Evolutionary conservation across 2,113 vertebrate species (phyloP).

Genomic region (Nerophis ophidion): DNA sequence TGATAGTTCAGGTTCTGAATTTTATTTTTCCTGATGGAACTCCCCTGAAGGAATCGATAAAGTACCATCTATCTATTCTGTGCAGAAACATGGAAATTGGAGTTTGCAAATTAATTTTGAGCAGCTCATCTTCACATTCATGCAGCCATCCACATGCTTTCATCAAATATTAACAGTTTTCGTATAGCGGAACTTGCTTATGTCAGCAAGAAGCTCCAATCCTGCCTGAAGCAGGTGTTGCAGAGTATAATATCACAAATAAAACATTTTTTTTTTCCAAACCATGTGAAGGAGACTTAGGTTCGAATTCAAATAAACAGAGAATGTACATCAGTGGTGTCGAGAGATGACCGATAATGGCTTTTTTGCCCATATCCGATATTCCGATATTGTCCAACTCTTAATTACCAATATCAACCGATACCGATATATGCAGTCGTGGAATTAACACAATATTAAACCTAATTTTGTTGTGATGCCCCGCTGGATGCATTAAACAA

Average conservation of each 20-base stretch:
- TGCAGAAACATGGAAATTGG: not conserved
- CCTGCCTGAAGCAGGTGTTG: slow-evolving; percentile 12
- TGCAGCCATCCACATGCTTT: slow-evolving; percentile 1
- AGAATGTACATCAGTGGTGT: too few relatives aligned
- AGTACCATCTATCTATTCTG: too few relatives aligned
- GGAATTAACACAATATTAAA: too few relatives aligned
- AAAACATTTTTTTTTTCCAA: slow-evolving; percentile 7
- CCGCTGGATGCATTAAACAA: too few relatives aligned
- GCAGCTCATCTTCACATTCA: not conserved
- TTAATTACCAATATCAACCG: too few relatives aligned
- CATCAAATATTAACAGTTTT: slow-evolving; percentile 18
- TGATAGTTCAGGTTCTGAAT: not conserved
- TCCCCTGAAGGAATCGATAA: too few relatives aligned
- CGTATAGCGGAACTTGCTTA: slow-evolving; percentile 21
- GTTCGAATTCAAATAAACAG: not conserved
- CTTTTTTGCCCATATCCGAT: too few relatives aligned
- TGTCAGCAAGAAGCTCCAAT: slow-evolving; percentile 17
- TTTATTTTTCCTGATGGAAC: too few relatives aligned
- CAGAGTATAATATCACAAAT: slow-evolving; percentile 31
- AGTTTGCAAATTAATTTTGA: not conserved
- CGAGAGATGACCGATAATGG: too few relatives aligned
- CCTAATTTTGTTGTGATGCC: too few relatives aligned
- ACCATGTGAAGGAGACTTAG: not conserved
- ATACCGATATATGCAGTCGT: too few relatives aligned
- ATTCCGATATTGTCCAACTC: too few relatives aligned